These are phyloP conservation scores for Carapus acus DNA, from an alignment of 2,797 vertebrate genomes.

Conservation along the genomic window DNA sequence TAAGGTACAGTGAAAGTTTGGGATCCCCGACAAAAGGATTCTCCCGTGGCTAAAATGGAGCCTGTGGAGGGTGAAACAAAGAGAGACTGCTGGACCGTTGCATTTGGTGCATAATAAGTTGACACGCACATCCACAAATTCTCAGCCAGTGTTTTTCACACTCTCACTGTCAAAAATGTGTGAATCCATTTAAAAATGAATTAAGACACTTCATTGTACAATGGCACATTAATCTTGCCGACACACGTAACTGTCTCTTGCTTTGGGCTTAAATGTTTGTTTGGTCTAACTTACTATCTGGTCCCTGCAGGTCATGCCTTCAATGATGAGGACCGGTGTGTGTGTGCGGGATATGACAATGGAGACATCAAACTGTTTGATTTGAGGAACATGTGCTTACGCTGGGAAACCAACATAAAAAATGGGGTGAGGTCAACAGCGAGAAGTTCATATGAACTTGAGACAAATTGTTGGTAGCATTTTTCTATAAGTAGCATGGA, in stretches of 20 bases:
- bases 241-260: too few species aligned
- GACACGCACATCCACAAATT: too few species aligned
- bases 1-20: conserved; percentile 96
- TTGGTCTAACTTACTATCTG: too few species aligned
- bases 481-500: too few species aligned
- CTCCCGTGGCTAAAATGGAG: conserved; percentile 95
- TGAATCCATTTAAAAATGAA: too few species aligned
- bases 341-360: conserved; percentile 97
- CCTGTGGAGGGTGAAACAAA: conserved; percentile 86
- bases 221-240: too few species aligned
- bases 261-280: too few species aligned
- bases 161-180: too few species aligned
- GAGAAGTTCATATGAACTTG: too few species aligned
- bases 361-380: conserved; percentile 98
- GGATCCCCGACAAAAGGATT: conserved; percentile 91
- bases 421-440: conserved; percentile 81
- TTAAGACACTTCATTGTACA: too few species aligned
- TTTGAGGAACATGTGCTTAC: conserved; percentile 88
- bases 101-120: conserved; percentile 78
- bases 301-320: conserved; percentile 82
- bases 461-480: too few species aligned
- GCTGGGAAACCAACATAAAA: conserved; percentile 97
- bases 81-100: conserved; percentile 97
- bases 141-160: too few species aligned
- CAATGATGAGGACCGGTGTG: conserved; percentile 90